A percentile compares a stretch with the other conserved stretches of the same genome.
phyloP scores from a whole-genome alignment of 2,797 vertebrate species.

The Artibeus jamaicensis region DNA sequence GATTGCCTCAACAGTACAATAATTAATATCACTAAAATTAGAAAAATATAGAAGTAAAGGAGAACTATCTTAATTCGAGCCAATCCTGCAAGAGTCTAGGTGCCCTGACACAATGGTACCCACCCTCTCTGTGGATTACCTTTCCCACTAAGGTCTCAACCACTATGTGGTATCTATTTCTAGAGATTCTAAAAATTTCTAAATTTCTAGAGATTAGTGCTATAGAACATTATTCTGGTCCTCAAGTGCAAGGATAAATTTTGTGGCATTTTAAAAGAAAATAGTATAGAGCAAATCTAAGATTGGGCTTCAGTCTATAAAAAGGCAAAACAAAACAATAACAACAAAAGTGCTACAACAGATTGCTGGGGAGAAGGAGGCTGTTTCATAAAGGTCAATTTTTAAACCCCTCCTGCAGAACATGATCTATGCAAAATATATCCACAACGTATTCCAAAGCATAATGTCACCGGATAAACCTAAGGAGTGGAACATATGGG shows the following conservation, averaged over 20 bases:
- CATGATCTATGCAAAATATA: constrained; percentile 78
- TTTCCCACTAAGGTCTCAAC: constrained; percentile 23
- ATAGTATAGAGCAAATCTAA: constrained; percentile 70
- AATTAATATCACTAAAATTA: constrained; percentile 38
- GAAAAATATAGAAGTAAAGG: background rate
- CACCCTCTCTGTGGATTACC: background rate
- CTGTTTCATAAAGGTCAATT: constrained; percentile 80
- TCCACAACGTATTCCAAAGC: constrained; percentile 78
- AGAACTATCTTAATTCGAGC: background rate
- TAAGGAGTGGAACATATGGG: constrained; percentile 76
- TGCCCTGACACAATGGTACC: background rate
- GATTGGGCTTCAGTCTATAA: constrained; percentile 77
- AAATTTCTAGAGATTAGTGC: constrained; percentile 57
- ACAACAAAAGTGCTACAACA: constrained; percentile 70
- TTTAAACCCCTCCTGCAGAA: constrained; percentile 81
- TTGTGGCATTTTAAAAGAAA: constrained; percentile 69
- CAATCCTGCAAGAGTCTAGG: background rate
- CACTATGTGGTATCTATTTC: constrained; percentile 51
- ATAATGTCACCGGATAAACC: constrained; percentile 82
- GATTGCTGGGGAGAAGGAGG: constrained; percentile 75
- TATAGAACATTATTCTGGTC: constrained; percentile 58
- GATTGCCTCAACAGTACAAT: background rate
- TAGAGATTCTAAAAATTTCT: constrained; percentile 58
- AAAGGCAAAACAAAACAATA: constrained; percentile 76
- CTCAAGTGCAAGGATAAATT: constrained; percentile 63